A percentile compares a stretch with the other conserved stretches of the same genome.
These are phyloP conservation scores for Vanessa atalanta DNA, from an alignment of 1,140 invertebrate species.

Conservation along the genomic window DNA sequence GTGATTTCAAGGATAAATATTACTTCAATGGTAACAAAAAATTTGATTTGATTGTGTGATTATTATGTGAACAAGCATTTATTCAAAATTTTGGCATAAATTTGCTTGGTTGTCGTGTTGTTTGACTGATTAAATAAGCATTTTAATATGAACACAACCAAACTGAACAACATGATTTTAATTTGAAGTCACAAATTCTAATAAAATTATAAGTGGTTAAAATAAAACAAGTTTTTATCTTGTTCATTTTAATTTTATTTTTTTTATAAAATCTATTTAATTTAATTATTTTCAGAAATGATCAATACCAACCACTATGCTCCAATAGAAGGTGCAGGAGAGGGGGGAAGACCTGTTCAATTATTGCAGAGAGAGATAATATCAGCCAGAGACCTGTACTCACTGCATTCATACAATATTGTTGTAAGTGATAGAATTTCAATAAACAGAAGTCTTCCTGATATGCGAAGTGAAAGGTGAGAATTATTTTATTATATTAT, in stretches of 20 bases:
- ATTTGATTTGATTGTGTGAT: no score
- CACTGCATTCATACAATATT: constrained; percentile 94
- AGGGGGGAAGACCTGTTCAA: constrained; percentile 90
- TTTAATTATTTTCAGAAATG: constrained; percentile 83
- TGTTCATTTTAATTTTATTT: no score
- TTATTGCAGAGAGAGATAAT: constrained; percentile 87
- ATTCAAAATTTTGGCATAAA: no score
- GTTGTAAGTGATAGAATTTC: constrained; percentile 95
- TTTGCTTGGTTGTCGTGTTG: no score
- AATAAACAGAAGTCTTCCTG: constrained; percentile 93
- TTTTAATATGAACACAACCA: no score
- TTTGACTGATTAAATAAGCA: no score
- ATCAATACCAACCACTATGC: constrained; percentile 91
- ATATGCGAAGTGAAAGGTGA: constrained; percentile 88
- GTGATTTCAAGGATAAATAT: constrained; percentile 13
- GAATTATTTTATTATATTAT: not conserved
- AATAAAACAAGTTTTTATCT: no score
- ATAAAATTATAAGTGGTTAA: no score
- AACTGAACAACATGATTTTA: no score
- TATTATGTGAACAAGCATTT: no score
- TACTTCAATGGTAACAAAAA: not conserved
- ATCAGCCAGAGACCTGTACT: constrained; percentile 90
- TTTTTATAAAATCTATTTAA: constrained; percentile 10
- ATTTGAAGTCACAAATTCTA: no score
- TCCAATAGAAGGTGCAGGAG: constrained; percentile 88